Conservation (phyloP, 2,797 vertebrate species). For the Octomys mimax region DNA sequence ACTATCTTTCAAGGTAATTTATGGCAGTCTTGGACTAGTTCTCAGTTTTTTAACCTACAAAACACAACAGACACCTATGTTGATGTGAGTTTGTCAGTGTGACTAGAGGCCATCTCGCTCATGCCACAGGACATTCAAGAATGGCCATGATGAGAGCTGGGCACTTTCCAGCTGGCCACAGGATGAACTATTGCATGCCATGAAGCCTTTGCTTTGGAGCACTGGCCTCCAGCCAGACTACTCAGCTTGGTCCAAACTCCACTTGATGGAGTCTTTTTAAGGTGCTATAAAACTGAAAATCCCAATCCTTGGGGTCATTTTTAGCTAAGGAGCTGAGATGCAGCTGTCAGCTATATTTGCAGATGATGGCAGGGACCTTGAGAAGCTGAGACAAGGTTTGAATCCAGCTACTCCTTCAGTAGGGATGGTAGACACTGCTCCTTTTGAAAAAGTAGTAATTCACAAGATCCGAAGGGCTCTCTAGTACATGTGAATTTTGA, state of each 20-base stretch:
- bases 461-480: background rate
- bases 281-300: constrained; percentile 65
- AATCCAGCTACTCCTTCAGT: background rate
- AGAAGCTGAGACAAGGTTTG: background rate
- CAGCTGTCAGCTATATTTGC: constrained; percentile 60
- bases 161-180: background rate
- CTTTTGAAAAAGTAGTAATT: constrained; percentile 23
- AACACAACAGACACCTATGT: constrained; percentile 56
- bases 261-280: constrained; percentile 61
- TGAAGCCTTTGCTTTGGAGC: constrained; percentile 53
- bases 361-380: constrained; percentile 15
- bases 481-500: background rate
- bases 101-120: constrained; percentile 61
- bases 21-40: background rate
- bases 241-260: constrained; percentile 12
- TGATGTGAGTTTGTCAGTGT: background rate
- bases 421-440: background rate
- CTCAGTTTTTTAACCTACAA: constrained; percentile 64
- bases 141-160: constrained; percentile 7
- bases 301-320: constrained; percentile 1
- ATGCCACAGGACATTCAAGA: background rate
- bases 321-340: constrained; percentile 61
- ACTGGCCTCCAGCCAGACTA: constrained; percentile 37
- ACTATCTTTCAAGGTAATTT: constrained; percentile 38
- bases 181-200: background rate